phyloP scores from a whole-genome alignment of 2,113 vertebrate species.

The Lycocorax pyrrhopterus region DNA sequence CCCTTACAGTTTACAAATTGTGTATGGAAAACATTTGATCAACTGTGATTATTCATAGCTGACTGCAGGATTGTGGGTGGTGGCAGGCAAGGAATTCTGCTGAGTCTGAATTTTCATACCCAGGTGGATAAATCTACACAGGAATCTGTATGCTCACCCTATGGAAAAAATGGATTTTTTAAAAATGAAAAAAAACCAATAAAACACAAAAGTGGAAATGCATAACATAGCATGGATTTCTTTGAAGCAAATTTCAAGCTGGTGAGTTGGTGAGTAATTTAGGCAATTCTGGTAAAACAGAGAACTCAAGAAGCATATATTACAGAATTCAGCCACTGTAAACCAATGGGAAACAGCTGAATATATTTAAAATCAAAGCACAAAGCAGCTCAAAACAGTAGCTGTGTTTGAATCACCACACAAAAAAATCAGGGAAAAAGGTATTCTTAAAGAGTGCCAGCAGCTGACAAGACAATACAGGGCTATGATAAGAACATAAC shows the following conservation, averaged over 20 bases:
- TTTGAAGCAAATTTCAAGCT: neutral
- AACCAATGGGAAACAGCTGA: neutral
- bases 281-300: neutral
- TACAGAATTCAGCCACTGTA: neutral
- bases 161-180: neutral
- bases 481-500: slow-evolving; percentile 26
- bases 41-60: neutral
- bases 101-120: neutral
- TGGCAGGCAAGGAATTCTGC: neutral
- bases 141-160: neutral
- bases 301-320: neutral
- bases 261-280: neutral
- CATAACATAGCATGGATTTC: neutral
- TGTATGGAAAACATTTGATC: neutral
- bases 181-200: rapidly evolving
- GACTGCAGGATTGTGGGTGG: neutral
- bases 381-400: slow-evolving; percentile 16
- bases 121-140: neutral
- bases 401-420: slow-evolving; percentile 20
- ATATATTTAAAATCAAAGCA: slow-evolving; percentile 48
- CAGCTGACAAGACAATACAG: slow-evolving; percentile 38
- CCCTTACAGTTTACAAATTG: neutral
- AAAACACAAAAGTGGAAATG: neutral
- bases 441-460: neutral
- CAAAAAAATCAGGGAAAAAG: slow-evolving; percentile 16